Evolutionary conservation across 2,888 invertebrate species (phyloP).

Genomic region (Escarpia spicata): DNA sequence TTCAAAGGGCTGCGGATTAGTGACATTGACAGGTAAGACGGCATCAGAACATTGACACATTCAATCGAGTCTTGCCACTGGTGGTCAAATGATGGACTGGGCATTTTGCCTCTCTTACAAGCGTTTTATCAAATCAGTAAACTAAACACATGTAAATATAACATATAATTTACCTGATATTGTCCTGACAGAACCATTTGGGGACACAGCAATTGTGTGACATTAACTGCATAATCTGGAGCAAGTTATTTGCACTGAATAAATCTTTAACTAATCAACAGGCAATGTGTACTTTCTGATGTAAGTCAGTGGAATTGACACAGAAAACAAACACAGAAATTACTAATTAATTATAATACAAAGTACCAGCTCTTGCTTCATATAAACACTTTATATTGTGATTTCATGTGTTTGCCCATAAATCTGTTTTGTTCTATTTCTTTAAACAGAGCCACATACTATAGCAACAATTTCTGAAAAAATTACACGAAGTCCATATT

Average conservation of each 20-base stretch:
- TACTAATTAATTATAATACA: not conserved
- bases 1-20: constrained; percentile 38
- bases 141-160: not conserved
- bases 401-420: not conserved
- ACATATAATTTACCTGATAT: not conserved
- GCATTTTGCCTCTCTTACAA: not conserved
- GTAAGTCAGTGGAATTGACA: not conserved
- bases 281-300: not conserved
- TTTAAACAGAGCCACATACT: not conserved
- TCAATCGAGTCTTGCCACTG: not conserved
- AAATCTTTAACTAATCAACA: not conserved
- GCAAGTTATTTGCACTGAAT: not conserved
- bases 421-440: not conserved
- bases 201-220: not conserved
- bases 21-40: constrained; percentile 21
- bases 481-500: not conserved
- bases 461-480: not conserved
- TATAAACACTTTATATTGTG: not conserved
- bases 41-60: not conserved
- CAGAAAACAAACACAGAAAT: not conserved
- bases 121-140: not conserved
- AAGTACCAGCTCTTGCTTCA: not conserved
- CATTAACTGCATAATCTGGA: constrained; percentile 13
- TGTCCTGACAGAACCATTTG: not conserved
- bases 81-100: not conserved